Conservation (phyloP, 2,888 invertebrate species). For the Rhamnusium bicolor region DNA sequence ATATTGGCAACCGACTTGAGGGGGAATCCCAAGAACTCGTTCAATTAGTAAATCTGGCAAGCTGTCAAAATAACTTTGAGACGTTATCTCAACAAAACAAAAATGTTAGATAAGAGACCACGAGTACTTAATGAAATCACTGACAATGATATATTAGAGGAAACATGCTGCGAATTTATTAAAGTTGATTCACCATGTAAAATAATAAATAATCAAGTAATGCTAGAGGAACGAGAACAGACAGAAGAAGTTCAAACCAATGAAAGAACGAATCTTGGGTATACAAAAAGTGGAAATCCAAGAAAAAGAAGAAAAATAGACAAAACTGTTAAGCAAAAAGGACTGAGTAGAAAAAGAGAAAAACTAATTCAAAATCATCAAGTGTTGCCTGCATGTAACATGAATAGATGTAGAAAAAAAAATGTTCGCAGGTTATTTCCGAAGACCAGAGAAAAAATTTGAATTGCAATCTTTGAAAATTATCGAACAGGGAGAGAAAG, state of each 20-base stretch:
- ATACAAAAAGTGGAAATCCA: not conserved
- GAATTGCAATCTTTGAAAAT: slow-evolving; percentile 14
- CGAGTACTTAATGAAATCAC: not conserved
- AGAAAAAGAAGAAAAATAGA: not conserved
- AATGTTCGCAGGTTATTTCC: not conserved
- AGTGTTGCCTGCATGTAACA: slow-evolving; percentile 18
- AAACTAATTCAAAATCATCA: slow-evolving; percentile 10
- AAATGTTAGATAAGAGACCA: not conserved
- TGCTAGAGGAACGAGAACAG: not conserved
- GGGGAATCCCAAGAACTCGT: too few relatives aligned
- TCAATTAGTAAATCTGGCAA: too few relatives aligned
- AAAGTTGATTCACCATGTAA: not conserved
- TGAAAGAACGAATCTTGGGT: not conserved
- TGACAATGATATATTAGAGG: not conserved
- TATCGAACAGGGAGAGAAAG: slow-evolving; percentile 14
- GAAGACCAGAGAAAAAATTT: slow-evolving; percentile 28
- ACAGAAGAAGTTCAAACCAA: not conserved
- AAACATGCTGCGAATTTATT: not conserved
- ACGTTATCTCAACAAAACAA: too few relatives aligned
- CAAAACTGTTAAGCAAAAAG: slow-evolving; percentile 6
- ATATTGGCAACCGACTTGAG: too few relatives aligned
- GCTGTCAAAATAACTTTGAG: too few relatives aligned
- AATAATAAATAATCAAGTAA: not conserved
- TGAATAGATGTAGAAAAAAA: slow-evolving; percentile 3
- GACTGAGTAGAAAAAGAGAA: slow-evolving; percentile 6